Base-by-base conservation (phyloP, 2,113 vertebrate species). In the Delphinus delphis region DNA sequence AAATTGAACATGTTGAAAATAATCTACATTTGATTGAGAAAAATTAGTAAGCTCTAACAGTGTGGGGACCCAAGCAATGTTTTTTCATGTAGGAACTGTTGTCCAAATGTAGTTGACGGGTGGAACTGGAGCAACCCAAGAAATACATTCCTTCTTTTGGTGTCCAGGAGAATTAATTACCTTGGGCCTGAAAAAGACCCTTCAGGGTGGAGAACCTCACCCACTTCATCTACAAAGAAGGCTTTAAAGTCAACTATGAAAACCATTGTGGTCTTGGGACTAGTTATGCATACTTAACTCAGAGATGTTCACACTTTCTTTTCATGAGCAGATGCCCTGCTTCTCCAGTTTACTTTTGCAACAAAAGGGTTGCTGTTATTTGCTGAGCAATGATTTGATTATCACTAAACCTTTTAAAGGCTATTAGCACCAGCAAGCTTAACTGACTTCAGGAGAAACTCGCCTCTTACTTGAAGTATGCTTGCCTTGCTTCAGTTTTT, bases 381-480 rank as follows among this genome's bases (percentile, higher is more conserved):
- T 28, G 4, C 88, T 95, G n/a, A 92, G 79, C 97, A 95, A 81
- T 97, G 18, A 33, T 79, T 97, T 13, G 2, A 62, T 96, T 95
- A 95, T 79, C 65, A 5, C 81, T 95, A 91, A 93, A 67, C 87
- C 77, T 92, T 96, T 84, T 63, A 36, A 97, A 96, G 92, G 92
- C 88, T 2, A 0, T 97, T 97, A 82, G 97, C 96, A 95, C 74
- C 84, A 97, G 82, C 87, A 3, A 1, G 60, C 67, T 97, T 97
- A 96, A 98, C 97, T 98, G 97, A 89, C 93, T 96, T 94, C 94
- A 95, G 96, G 92, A 98, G 74, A 94, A 65, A 96, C 96, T 97
- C 82, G 94, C 97, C 98, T 98, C 95, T 96, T 98, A 96, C 60
- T 47, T 68, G 44, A 95, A 95, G 60, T 85, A 70, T 76, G 83